Conservation (phyloP, 2,113 vertebrate genomes). For the Ascaphus truei region DNA sequence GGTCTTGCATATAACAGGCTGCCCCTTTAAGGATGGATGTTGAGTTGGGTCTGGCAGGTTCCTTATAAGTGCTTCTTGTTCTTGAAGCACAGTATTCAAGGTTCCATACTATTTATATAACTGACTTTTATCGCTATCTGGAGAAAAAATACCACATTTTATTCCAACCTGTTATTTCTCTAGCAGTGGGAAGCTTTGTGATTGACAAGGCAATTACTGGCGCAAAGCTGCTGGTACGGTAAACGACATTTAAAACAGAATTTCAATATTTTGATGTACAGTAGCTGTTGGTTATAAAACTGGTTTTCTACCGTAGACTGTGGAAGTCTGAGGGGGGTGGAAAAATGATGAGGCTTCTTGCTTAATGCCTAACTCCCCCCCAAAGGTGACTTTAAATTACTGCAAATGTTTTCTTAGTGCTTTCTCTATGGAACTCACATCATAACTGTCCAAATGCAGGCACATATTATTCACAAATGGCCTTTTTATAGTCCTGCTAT, state of each 20-base stretch:
- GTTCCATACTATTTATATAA: slow-evolving; percentile 38
- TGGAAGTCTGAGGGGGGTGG: slow-evolving; percentile 11
- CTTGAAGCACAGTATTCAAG: slow-evolving; percentile 31
- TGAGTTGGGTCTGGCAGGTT: slow-evolving; percentile 12
- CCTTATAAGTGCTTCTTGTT: slow-evolving; percentile 25
- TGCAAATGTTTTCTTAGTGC: slow-evolving; percentile 23
- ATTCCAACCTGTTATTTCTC: slow-evolving; percentile 41
- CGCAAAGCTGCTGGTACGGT: slow-evolving; percentile 59
- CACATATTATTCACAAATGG: neutral
- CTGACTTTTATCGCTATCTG: slow-evolving; percentile 14
- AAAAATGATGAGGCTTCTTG: slow-evolving; percentile 26
- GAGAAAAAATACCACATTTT: slow-evolving; percentile 35
- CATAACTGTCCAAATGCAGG: slow-evolving; percentile 21
- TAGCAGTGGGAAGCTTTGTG: slow-evolving; percentile 56
- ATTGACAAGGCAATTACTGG: slow-evolving; percentile 82
- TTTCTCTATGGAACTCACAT: slow-evolving; percentile 16
- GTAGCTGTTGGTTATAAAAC: slow-evolving; percentile 30
- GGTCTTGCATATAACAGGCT: neutral
- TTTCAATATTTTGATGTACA: slow-evolving; percentile 56
- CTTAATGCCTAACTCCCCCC: slow-evolving; percentile 13
- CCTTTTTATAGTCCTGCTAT: neutral
- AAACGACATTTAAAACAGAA: slow-evolving; percentile 73
- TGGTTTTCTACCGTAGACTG: slow-evolving; percentile 31
- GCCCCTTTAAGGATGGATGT: neutral
- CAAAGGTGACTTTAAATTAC: slow-evolving; percentile 38